These are phyloP conservation scores for Fregetta grallaria DNA, from an alignment of 2,113 vertebrate species.

Conservation along the genomic window DNA sequence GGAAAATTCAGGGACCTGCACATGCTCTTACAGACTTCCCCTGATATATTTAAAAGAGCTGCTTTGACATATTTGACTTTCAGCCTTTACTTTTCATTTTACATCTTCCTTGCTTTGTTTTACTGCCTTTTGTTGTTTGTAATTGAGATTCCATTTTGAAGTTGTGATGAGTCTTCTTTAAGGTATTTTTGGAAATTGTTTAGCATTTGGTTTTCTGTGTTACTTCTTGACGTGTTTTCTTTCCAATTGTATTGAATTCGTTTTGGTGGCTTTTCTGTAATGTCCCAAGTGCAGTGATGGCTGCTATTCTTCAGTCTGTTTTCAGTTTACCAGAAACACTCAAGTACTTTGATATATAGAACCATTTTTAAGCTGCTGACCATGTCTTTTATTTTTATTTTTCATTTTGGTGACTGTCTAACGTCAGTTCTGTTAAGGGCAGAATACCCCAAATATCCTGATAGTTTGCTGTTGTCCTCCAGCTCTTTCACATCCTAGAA, in stretches of 20 bases:
- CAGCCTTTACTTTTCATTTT: background rate
- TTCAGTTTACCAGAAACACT: background rate
- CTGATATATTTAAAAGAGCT: background rate
- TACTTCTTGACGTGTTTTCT: background rate
- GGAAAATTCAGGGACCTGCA: background rate
- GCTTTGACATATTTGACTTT: background rate
- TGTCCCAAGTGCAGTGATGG: background rate
- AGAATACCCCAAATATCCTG: background rate
- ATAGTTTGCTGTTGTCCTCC: background rate
- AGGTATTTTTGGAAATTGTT: background rate
- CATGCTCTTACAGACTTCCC: background rate
- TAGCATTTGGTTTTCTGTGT: background rate
- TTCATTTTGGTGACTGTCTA: background rate
- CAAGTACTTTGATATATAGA: background rate
- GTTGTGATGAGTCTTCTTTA: background rate
- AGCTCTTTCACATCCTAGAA: background rate
- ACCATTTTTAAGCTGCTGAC: background rate
- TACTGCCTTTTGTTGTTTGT: background rate
- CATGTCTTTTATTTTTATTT: background rate
- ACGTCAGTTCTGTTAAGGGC: background rate
- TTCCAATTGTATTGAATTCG: background rate
- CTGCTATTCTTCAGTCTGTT: background rate
- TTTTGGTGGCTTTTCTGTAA: background rate
- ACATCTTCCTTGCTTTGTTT: background rate
- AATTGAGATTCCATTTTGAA: background rate